phyloP scores from a whole-genome alignment of 2,797 vertebrate genomes.

The Diplodus puntazzo region DNA sequence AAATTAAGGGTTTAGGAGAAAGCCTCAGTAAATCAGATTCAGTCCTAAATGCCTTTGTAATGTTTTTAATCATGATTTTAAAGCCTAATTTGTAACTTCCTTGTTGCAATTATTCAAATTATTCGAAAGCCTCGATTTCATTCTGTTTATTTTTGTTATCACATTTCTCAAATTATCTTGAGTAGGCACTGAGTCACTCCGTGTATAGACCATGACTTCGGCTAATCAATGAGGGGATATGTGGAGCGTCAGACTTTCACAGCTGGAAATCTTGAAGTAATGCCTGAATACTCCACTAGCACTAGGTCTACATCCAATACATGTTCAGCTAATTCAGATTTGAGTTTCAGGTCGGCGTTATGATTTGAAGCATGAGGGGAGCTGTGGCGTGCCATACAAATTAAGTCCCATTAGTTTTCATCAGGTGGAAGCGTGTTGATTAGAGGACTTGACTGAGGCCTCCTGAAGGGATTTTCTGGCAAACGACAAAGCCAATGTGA shows the following conservation, averaged over 20 bases:
- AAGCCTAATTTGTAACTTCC: neutral
- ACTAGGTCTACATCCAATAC: neutral
- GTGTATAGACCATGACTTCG: conserved; percentile 17
- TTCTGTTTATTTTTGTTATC: conserved; percentile 18
- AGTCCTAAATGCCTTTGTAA: neutral
- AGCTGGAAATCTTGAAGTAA: conserved; percentile 19
- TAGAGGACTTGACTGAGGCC: conserved; percentile 58
- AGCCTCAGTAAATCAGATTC: conserved; percentile 5
- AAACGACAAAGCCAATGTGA: conserved; percentile 67
- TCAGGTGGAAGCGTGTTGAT: conserved; percentile 66
- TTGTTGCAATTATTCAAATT: conserved; percentile 11
- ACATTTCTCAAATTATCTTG: conserved; percentile 15
- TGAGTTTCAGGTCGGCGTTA: conserved; percentile 15
- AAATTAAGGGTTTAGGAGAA: conserved; percentile 23
- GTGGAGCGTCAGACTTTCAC: neutral
- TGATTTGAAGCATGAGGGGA: conserved; percentile 47
- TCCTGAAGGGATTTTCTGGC: conserved; percentile 73
- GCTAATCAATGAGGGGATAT: conserved; percentile 15
- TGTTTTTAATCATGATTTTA: conserved; percentile 19
- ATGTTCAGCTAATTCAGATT: conserved; percentile 6
- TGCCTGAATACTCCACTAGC: conserved; percentile 5
- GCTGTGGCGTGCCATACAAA: conserved; percentile 52
- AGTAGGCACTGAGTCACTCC: conserved; percentile 4
- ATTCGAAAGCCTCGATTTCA: neutral
- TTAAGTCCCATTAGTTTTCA: conserved; percentile 63